Evolutionary conservation across 2,888 invertebrate species (phyloP), one percentile per base, ranked within the genome.

Genomic region (Brachycybe producta): DNA sequence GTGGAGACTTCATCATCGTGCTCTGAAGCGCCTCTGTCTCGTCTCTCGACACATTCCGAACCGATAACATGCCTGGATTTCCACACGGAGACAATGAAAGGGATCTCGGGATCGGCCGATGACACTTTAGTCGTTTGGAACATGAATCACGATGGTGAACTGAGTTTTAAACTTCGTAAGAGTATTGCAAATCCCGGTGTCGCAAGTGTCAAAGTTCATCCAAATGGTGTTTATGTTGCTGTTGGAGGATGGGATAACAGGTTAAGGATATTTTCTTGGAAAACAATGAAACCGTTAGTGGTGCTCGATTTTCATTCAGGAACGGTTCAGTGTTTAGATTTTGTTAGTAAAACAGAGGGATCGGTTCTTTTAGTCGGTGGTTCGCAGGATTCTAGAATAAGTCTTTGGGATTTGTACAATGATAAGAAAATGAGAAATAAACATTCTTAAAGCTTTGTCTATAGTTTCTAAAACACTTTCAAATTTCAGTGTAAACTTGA

Each of bases 191-290:
- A 56, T 42, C 41, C 50, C 8, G 58, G 58, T n/a, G 41, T 57
- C 4, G 49, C 35, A 41, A 52, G 50, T 30, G 50, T 59, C 45
- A 48, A 46, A 28, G 56, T 58, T 21, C 52, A 59, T 48, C 46
- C 53, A 17, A 57, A 58, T 48, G 54, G 53, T 1, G 51, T 56
- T 40, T 55, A 61, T 21, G 49, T 58, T 13, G 57, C 56, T 13
- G 48, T 52, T 32, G 57, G 55, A 17, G 51, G 57, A n/a, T 54
- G 52, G 53, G 60, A 60, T 53, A 32, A 27, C 8, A 44, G 52
- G n/a, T 53, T 60, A 5, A 39, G 60, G 30, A 38, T 60, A 11
- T 60, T 57, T 49, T 52, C 57, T 34, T 56, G 57, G 57, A 58
- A 57, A 21, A 52, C 39, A 28, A 36, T 59, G 21, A 56, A 55